These are phyloP conservation scores for Tenthredo notha DNA, from an alignment of 2,888 invertebrate genomes.

Conservation along the genomic window DNA sequence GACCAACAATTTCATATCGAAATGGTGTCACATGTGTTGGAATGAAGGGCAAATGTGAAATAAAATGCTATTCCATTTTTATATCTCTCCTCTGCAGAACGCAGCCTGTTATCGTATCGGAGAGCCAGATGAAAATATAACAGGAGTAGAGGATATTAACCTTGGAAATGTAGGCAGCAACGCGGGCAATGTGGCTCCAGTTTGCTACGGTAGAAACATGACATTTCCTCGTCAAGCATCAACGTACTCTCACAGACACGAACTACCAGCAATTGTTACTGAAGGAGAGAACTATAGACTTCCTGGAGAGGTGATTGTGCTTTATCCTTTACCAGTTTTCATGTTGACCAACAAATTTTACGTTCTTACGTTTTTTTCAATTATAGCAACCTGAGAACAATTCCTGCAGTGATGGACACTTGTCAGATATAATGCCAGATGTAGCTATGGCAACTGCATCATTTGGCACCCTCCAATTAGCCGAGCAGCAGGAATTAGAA, in stretches of 20 bases:
- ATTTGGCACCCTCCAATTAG: slow-evolving; percentile 84
- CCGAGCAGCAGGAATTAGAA: slow-evolving; percentile 84
- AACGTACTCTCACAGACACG: slow-evolving; percentile 80
- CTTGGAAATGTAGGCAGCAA: slow-evolving; percentile 68
- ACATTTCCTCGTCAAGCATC: slow-evolving; percentile 82
- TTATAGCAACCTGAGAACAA: slow-evolving; percentile 79
- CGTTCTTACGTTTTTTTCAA: slow-evolving; percentile 53
- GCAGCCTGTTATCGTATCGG: slow-evolving; percentile 77
- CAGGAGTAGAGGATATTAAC: slow-evolving; percentile 72
- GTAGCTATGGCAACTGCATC: slow-evolving; percentile 94
- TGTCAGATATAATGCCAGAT: slow-evolving; percentile 93
- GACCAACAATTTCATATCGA: neutral
- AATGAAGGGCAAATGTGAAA: neutral
- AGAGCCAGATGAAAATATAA: slow-evolving; percentile 76
- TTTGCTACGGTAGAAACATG: slow-evolving; percentile 83
- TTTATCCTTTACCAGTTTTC: slow-evolving; percentile 25
- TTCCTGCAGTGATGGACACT: slow-evolving; percentile 85
- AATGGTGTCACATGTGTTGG: neutral
- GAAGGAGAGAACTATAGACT: slow-evolving; percentile 81
- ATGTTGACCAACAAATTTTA: slow-evolving; percentile 51
- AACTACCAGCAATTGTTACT: slow-evolving; percentile 84
- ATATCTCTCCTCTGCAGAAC: slow-evolving; percentile 69
- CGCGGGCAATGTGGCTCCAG: slow-evolving; percentile 73
- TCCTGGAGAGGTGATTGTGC: slow-evolving; percentile 72
- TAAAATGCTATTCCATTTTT: neutral